Evolutionary conservation across 2,797 vertebrate genomes (phyloP), one percentile per base, ranked within the genome.

Genomic region (Cephalopachus bancanus): DNA sequence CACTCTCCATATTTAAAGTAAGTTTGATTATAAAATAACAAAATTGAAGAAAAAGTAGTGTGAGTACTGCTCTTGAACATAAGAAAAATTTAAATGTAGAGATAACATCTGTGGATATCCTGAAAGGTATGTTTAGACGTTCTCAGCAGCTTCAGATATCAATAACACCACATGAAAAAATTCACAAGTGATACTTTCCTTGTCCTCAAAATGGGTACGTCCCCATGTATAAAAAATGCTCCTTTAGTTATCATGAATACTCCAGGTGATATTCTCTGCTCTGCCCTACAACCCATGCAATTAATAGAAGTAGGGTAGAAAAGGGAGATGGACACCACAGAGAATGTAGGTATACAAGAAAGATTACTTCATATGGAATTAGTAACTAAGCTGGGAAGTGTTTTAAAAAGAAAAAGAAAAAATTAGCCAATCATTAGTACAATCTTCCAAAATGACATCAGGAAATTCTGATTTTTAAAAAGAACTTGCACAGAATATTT

Each of bases 21-120:
- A 44, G 51, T 30, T 64, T 59, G 10, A 74, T 79, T 75, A 79
- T 93, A 88, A 92, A 80, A 83, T 53, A 87, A 87, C 11, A 62
- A 95, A 80, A 55, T 1, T 22, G 30, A 89, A 94, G 57, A 64
- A 9, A 5, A 75, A 74, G 30, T 14, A 33, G 10, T 60, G 59
- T 59, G 20, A 83, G 33, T 75, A 33, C 33, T 92, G 64, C 49
- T 78, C 59, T 72, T 79, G 26, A 84, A 59, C 37, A 75, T 55
- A 37, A 78, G 65, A 71, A 93, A 92, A 89, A 33, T 19, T 15
- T 60, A 24, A 20, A 11, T 30, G 51, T 53, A 22, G 22, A 75
- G 64, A 11, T n/a, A 67, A 65, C 17, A 80, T 59, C 33, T 84
- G 65, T 33, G 69, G 11, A 60, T 55, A 62, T 28, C 59, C 49